These are phyloP conservation scores for Myotis myotis DNA, from an alignment of 2,797 vertebrate genomes.

Conservation along the genomic window DNA sequence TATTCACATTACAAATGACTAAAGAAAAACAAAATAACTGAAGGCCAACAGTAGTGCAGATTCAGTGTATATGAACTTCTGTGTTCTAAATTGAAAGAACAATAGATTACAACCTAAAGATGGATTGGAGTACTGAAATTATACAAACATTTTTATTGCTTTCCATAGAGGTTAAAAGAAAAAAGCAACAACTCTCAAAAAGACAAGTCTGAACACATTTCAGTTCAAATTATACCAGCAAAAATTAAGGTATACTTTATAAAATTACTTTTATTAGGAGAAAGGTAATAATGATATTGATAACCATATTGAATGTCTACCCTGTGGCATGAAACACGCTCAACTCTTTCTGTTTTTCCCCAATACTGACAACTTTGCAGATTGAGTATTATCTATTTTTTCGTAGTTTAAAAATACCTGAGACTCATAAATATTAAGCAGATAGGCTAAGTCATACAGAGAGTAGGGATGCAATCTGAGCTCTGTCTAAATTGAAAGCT, in stretches of 20 bases:
- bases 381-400: background rate
- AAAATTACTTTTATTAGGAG: conserved; percentile 43
- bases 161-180: background rate
- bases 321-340: background rate
- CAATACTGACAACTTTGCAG: background rate
- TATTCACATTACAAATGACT: background rate
- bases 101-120: background rate
- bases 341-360: background rate
- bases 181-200: background rate
- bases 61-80: background rate
- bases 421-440: background rate
- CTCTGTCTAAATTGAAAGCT: background rate
- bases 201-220: background rate
- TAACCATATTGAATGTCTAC: background rate
- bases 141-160: background rate
- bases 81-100: background rate
- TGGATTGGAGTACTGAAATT: background rate
- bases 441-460: background rate
- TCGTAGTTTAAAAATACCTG: background rate
- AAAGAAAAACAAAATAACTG: background rate
- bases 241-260: conserved; percentile 11
- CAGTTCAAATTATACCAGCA: conserved; percentile 11
- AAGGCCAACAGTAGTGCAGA: background rate
- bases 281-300: background rate
- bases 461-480: background rate